phyloP scores from a whole-genome alignment of 2,113 vertebrate species.

The Hydrochoerus hydrochaeris region DNA sequence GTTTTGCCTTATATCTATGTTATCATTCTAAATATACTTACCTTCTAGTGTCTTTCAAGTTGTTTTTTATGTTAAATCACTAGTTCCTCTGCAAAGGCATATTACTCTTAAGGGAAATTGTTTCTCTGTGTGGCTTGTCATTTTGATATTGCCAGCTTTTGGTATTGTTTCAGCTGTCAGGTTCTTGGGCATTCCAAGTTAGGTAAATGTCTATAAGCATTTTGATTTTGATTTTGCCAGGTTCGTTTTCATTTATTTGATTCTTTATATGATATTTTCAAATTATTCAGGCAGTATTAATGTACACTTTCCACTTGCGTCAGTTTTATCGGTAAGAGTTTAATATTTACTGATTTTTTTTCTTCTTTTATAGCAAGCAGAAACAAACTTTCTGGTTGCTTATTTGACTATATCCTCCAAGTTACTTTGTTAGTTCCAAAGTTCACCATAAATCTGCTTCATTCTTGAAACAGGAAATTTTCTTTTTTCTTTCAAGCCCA shows the following conservation, averaged over 20 bases:
- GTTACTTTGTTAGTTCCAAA: background rate
- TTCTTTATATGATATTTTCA: constrained; percentile 10
- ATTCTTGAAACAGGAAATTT: background rate
- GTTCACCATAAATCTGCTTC: background rate
- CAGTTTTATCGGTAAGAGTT: background rate
- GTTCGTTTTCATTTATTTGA: background rate
- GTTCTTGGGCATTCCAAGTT: background rate
- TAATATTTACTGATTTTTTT: constrained; percentile 4
- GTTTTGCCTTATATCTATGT: background rate
- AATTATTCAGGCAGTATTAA: background rate
- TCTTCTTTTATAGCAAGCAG: background rate
- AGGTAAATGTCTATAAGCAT: background rate
- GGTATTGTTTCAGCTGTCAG: background rate
- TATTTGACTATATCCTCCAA: background rate
- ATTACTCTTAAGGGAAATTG: background rate
- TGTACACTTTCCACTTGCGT: background rate
- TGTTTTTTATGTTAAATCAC: background rate
- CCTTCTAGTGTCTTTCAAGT: background rate
- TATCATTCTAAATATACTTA: background rate
- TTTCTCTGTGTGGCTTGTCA: background rate
- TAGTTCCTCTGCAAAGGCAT: background rate
- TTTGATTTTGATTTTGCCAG: background rate
- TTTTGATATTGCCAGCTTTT: background rate
- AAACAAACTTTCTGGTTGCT: background rate
- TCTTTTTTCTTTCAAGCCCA: background rate